Evolutionary conservation across 1,140 invertebrate genomes (phyloP), one percentile per base, ranked within the genome.

Genomic region (Daktulosphaira vitifoliae): DNA sequence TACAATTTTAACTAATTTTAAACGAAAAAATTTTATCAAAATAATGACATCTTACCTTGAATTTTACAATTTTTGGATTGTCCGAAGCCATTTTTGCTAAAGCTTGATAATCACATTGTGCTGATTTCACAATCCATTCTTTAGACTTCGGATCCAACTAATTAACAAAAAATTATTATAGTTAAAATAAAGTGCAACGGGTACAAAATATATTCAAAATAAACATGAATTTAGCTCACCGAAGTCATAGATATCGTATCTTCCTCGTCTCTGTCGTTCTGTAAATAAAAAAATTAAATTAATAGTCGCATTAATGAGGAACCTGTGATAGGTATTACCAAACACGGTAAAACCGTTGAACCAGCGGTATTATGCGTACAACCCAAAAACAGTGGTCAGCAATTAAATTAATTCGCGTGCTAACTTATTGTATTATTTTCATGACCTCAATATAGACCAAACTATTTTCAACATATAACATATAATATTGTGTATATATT

Each of bases 111-210:
- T 92, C 88, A 44, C 85, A 84, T 71, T 85, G 82, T 25, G 89
- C 84, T 33, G 89, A 85, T 69, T 82, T 82, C 18, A 92, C 80
- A 69, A 92, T 82, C 90, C 90, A 93, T 75, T 90, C 87, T 70
- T 87, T 84, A 65, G 86, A 83, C 69, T 77, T 78, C 69, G 89
- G 87, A 70, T 84, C 82, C 71, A 83, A 73, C 78, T 81, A 76
- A 67, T 9, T 16, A 5, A 18, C 38, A 33, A 6, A n/a, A 25
- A 5, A 26, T 9, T 25, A 15, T 7, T 6, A 6, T 22, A 53
- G 4, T 33, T 25, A 11, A 33, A 33, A 6, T 33, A 53, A 16
- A 6, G 51, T 13, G 33, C 13, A 70, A 68, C 44, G 52, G 15
- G 7, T 52, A 65, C 22, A 48, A 44, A 65, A 46, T 49, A 18